These are phyloP conservation scores for Pseudomyrmex pallidus DNA, from an alignment of 1,140 invertebrate species.

Conservation along the genomic window DNA sequence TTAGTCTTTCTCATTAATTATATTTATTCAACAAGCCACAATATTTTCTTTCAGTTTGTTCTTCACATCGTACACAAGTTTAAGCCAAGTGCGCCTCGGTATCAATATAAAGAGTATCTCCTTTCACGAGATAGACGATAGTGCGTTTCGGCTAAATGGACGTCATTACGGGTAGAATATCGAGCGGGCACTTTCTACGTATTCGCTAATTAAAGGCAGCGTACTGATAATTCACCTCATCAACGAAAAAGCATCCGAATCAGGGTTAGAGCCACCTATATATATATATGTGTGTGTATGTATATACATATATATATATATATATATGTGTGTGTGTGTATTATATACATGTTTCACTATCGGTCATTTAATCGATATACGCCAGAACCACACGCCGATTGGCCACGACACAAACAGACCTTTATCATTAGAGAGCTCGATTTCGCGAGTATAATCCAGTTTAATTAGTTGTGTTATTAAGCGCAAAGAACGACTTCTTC, in stretches of 20 bases:
- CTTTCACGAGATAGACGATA: background rate
- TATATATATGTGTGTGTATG: background rate
- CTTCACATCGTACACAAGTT: background rate
- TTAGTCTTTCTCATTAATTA: background rate
- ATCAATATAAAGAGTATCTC: background rate
- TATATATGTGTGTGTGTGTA: background rate
- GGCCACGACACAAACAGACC: conserved; percentile 20
- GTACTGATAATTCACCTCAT: background rate
- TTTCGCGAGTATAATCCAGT: background rate
- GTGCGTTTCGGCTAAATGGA: conserved; percentile 3
- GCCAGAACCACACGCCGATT: conserved; percentile 5
- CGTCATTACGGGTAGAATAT: background rate
- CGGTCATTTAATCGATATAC: conserved; percentile 38
- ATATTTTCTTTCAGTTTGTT: background rate
- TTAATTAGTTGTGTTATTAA: conserved; percentile 20
- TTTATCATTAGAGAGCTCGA: conserved; percentile 38
- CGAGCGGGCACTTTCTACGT: background rate
- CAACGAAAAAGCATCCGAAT: conserved; percentile 10
- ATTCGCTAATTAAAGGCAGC: conserved; percentile 23
- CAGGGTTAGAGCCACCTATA: background rate
- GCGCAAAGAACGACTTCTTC: background rate
- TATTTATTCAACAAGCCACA: background rate
- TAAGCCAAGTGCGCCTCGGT: background rate
- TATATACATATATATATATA: background rate
- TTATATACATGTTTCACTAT: background rate